A percentile compares a stretch with the other conserved stretches of the same genome.
Evolutionary conservation across 2,888 invertebrate genomes (phyloP).

Genomic region (Cataglyphis rosenhaueri): DNA sequence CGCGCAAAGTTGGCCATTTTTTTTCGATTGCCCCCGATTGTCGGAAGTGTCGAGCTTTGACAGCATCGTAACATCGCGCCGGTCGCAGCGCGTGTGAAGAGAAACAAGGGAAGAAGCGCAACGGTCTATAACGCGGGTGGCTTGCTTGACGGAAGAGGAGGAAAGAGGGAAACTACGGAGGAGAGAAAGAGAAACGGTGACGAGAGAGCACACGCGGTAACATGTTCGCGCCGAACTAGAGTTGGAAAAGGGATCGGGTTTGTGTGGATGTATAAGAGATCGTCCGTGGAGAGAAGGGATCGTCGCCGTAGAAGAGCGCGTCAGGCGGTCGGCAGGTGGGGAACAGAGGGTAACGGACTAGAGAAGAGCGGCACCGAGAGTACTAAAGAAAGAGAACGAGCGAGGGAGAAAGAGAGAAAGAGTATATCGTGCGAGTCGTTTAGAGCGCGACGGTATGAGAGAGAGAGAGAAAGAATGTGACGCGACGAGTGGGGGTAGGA

Average conservation of each 20-base stretch:
- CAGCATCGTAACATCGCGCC: conserved; percentile 12
- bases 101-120: conserved; percentile 56
- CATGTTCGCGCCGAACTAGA: conserved; percentile 62
- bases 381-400: conserved; percentile 17
- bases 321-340: conserved; percentile 44
- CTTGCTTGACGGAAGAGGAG: neutral
- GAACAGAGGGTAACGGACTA: neutral
- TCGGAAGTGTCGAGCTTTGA: conserved; percentile 24
- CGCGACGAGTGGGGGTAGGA: neutral
- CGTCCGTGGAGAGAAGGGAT: conserved; percentile 70
- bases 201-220: conserved; percentile 40
- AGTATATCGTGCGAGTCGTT: conserved; percentile 11
- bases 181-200: conserved; percentile 21
- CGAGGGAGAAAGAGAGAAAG: conserved; percentile 16
- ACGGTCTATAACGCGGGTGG: conserved; percentile 67
- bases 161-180: conserved; percentile 15
- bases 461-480: conserved; percentile 4
- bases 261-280: conserved; percentile 73
- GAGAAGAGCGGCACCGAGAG: conserved; percentile 8
- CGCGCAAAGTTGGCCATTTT: neutral
- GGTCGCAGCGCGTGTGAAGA: conserved; percentile 32
- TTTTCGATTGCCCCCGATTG: neutral
- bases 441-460: neutral
- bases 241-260: conserved; percentile 74
- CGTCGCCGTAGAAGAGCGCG: conserved; percentile 60